phyloP scores from a whole-genome alignment of 2,113 vertebrate species.

The Anolis carolinensis region DNA sequence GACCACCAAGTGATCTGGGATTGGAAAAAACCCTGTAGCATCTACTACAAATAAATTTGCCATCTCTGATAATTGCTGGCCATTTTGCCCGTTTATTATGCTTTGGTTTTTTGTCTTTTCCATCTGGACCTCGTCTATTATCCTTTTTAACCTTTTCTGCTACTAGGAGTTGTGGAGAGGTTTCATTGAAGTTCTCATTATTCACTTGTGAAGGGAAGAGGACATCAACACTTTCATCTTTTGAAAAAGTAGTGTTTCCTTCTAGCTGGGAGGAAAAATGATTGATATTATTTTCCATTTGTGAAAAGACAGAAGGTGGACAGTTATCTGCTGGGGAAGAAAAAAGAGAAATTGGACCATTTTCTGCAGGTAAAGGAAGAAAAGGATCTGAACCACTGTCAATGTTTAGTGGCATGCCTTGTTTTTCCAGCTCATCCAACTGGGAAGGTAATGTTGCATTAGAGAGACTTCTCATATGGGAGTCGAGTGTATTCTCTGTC shows the following conservation, averaged over 20 bases:
- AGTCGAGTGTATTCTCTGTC: constrained; percentile 71
- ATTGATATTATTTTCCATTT: constrained; percentile 75
- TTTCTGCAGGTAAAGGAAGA: constrained; percentile 79
- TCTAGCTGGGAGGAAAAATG: constrained; percentile 73
- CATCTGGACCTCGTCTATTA: constrained; percentile 63
- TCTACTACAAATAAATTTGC: constrained; percentile 92
- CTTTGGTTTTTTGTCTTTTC: constrained; percentile 80
- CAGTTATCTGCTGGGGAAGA: constrained; percentile 75
- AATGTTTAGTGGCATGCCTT: constrained; percentile 78
- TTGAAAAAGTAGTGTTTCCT: constrained; percentile 73
- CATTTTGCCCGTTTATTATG: constrained; percentile 89
- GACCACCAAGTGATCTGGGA: constrained; percentile 93
- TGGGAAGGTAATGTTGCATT: constrained; percentile 74
- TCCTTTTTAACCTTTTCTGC: constrained; percentile 70
- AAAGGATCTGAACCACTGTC: constrained; percentile 78
- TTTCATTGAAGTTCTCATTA: constrained; percentile 65
- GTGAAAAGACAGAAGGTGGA: constrained; percentile 78
- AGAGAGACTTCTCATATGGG: constrained; percentile 75
- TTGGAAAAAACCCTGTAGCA: constrained; percentile 92
- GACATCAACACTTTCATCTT: constrained; percentile 73
- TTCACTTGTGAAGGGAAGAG: constrained; percentile 69
- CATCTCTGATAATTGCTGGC: constrained; percentile 92
- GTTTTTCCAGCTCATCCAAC: constrained; percentile 78
- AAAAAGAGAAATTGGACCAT: constrained; percentile 75
- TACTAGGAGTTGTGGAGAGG: constrained; percentile 57